Evolutionary conservation across 1,140 invertebrate genomes (phyloP), one percentile per base, ranked within the genome.

Genomic region (Caenorhabditis inopinata): DNA sequence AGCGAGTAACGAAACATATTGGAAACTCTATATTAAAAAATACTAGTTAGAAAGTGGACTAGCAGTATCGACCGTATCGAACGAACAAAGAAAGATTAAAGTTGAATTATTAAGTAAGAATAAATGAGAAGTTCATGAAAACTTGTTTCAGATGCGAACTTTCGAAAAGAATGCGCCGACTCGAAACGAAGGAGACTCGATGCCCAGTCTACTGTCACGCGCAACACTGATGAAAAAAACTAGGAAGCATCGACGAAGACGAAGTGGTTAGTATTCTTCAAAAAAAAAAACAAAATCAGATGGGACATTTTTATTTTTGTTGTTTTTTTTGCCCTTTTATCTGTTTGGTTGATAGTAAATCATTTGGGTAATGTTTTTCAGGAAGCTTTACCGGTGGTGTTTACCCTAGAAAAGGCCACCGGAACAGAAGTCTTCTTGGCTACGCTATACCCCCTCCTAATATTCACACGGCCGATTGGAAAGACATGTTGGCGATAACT

Each of bases 401-500:
- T 18, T 58, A 75, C 32, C 78, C 68, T 16, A 42, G 78, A 14
- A 79, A 74, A 27, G 48, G 42, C 3, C 38, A 58, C 21, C 58
- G 58, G 21, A 68, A 68, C 32, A 68, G 58, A 32, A 48, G 51
- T 58, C 78, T 79, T 23, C 58, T 74, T 16, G 78, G 78, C 18
- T 74, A 79, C 25, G 46, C 58, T 1, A 79, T 73, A 23, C 79
- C 79, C 11, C 74, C 73, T 9, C 73, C 73, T 14, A 76, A 80
- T 46, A 35, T 76, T 1, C 79, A 80, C 42, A 38, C 46, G 14
- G 23, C 7, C 12, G 79, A 80, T 48, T 80, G 79, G 79, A 80
- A 48, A 45, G 79, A 80, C 49, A 80, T 80, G 79, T 38, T 80
- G 35, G 48, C 48, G 3, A 58, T 80, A 21, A 80, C 74, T 51